These are phyloP conservation scores for Sprattus sprattus DNA, from an alignment of 2,113 vertebrate genomes.

Conservation along the genomic window DNA sequence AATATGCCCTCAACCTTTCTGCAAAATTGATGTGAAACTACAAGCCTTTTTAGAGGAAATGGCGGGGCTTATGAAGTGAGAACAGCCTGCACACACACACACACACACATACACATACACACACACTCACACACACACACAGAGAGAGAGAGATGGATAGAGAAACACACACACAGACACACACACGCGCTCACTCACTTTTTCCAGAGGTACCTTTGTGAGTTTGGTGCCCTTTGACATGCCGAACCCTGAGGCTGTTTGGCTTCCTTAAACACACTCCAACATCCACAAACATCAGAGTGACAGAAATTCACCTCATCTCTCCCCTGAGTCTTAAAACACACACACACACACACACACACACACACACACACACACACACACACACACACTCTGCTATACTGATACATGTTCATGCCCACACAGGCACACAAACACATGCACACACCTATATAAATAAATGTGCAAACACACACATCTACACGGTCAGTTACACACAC, in stretches of 20 bases:
- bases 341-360: conserved; percentile 33
- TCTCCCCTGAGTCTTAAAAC: conserved; percentile 36
- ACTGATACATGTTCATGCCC: not conserved
- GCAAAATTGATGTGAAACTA: not conserved
- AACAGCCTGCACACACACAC: not conserved
- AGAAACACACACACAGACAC: not conserved
- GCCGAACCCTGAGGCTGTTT: conserved; percentile 67
- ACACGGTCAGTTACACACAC: conserved; percentile 3
- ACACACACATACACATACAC: conserved; percentile 19
- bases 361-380: conserved; percentile 17
- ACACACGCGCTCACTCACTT: conserved; percentile 10
- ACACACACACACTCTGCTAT: not conserved
- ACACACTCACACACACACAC: conserved; percentile 9
- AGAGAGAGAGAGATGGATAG: not conserved
- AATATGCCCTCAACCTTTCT: not conserved
- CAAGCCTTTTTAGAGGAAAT: not conserved
- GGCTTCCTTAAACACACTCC: conserved; percentile 57
- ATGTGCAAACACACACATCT: conserved; percentile 12
- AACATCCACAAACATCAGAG: conserved; percentile 48
- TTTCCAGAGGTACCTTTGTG: conserved; percentile 50
- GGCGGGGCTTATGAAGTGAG: not conserved
- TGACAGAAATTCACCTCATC: conserved; percentile 38
- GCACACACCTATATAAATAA: not conserved
- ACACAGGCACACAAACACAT: not conserved
- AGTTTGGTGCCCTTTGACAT: conserved; percentile 63